phyloP scores from a whole-genome alignment of 2,888 invertebrate species.

The Tipula confusa region DNA sequence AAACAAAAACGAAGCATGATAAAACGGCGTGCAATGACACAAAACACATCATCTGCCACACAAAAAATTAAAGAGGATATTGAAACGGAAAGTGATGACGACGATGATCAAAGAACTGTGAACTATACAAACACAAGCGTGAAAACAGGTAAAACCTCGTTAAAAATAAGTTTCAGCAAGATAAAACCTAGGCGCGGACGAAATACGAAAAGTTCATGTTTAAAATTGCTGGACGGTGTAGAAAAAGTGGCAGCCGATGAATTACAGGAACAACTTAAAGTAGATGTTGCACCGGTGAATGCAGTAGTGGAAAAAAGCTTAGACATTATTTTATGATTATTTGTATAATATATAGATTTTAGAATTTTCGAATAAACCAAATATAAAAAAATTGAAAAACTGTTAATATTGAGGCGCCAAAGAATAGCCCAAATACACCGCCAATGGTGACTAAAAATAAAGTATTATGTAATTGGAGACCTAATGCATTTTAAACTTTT shows the following conservation, averaged over 20 bases:
- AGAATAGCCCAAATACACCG: conserved; percentile 36
- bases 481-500: too few relatives aligned
- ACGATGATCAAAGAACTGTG: too few relatives aligned
- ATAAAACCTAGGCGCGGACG: background rate
- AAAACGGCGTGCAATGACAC: background rate
- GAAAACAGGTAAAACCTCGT: background rate
- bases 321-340: background rate
- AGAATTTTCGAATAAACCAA: conserved; percentile 36
- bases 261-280: background rate
- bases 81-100: background rate
- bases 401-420: conserved; percentile 37
- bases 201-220: background rate
- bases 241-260: background rate
- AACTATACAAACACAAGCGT: background rate
- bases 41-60: background rate
- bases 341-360: conserved; percentile 10
- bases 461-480: background rate
- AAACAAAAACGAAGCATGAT: background rate
- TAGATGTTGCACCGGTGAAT: background rate
- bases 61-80: background rate
- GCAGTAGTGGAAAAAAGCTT: background rate
- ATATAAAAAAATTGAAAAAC: conserved; percentile 36
- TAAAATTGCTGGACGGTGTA: background rate
- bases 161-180: background rate
- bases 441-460: conserved; percentile 35